A percentile compares a stretch with the other conserved stretches of the same genome.
These are phyloP conservation scores for Graptemys geographica DNA, from an alignment of 2,797 vertebrate genomes.

Conservation along the genomic window DNA sequence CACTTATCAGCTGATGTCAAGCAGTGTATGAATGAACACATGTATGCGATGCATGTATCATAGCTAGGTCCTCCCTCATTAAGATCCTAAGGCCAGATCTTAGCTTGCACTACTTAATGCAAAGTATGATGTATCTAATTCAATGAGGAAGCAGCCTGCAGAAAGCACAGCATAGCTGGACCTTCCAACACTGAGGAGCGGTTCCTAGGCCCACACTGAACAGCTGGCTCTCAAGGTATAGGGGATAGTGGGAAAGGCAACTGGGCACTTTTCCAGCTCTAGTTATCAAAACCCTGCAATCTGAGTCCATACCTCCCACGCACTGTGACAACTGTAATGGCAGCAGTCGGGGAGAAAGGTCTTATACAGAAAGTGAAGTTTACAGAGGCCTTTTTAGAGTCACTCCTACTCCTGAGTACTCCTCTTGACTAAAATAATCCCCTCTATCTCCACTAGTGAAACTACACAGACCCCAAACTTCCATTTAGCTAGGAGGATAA, in stretches of 20 bases:
- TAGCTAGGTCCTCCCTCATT: background rate
- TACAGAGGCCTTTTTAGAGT: slow-evolving; percentile 25
- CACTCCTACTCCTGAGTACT: background rate
- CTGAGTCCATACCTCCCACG: slow-evolving; percentile 45
- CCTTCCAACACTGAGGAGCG: background rate
- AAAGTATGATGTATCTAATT: background rate
- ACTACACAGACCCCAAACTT: background rate
- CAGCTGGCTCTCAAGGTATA: background rate
- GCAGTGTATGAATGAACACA: background rate
- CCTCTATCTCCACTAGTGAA: slow-evolving; percentile 38
- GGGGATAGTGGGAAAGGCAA: slow-evolving; percentile 24
- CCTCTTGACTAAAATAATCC: background rate
- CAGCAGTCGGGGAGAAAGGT: slow-evolving; percentile 21
- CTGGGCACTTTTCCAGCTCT: slow-evolving; percentile 58
- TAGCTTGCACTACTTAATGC: accelerated
- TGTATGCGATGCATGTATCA: background rate
- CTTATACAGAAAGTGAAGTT: slow-evolving; percentile 14
- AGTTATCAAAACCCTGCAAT: slow-evolving; percentile 51
- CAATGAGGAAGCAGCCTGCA: slow-evolving; percentile 2
- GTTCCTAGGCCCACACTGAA: background rate
- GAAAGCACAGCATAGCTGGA: background rate
- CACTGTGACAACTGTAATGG: slow-evolving; percentile 29
- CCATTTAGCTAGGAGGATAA: background rate
- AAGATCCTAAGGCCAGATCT: background rate
- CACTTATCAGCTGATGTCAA: background rate